A percentile compares a stretch with the other conserved stretches of the same genome.
Conservation (phyloP, 2,888 invertebrate genomes). For the Hermaeophaga mercurialis region DNA sequence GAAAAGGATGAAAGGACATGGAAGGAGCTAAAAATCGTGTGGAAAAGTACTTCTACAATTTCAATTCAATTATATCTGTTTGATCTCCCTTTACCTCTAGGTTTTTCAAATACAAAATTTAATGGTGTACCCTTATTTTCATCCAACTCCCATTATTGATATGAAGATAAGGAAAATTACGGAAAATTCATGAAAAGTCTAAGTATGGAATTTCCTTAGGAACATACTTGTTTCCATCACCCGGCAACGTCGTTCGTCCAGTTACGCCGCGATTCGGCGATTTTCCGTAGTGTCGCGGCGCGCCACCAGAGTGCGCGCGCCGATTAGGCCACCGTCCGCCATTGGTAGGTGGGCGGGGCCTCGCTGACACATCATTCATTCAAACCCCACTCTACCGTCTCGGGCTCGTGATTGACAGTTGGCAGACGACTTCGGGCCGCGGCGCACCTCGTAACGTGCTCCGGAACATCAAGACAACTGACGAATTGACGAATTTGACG, state of each 20-base stretch:
- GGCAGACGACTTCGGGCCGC: constrained; percentile 70
- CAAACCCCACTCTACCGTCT: constrained; percentile 62
- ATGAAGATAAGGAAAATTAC: too few relatives aligned
- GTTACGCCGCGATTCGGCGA: constrained; percentile 45
- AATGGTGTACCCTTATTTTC: too few relatives aligned
- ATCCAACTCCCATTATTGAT: too few relatives aligned
- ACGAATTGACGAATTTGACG: constrained; percentile 40
- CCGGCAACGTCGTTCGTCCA: constrained; percentile 49
- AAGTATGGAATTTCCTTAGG: too few relatives aligned
- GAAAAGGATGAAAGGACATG: too few relatives aligned
- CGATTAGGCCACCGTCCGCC: constrained; percentile 53
- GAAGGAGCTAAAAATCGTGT: too few relatives aligned
- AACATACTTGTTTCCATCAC: too few relatives aligned
- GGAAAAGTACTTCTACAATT: too few relatives aligned
- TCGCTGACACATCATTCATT: constrained; percentile 59
- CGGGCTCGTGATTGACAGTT: constrained; percentile 68
- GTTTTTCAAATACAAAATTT: too few relatives aligned
- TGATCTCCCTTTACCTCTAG: too few relatives aligned
- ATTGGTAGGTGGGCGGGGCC: constrained; percentile 56
- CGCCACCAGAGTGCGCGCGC: constrained; percentile 59
- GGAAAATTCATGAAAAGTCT: too few relatives aligned
- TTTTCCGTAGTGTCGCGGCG: constrained; percentile 40
- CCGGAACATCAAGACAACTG: constrained; percentile 47
- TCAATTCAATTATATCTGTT: too few relatives aligned
- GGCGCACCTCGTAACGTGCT: constrained; percentile 63